Evolutionary conservation across 2,113 vertebrate species (phyloP), one percentile per base, ranked within the genome.

Genomic region (Myrmophylax atrothorax): DNA sequence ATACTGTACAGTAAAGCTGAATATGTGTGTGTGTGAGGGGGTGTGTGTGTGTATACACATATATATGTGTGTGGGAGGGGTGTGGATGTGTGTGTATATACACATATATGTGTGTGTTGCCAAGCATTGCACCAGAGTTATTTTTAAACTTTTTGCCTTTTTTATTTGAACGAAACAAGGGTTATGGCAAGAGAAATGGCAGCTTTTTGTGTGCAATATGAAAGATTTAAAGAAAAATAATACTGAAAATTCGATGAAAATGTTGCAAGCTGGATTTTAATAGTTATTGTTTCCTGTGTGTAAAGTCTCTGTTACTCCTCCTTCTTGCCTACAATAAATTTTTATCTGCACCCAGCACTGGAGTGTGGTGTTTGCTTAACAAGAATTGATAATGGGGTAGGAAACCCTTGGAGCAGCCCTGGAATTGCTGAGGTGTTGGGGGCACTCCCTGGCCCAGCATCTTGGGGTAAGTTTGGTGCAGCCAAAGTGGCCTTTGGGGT

Each of bases 161-260:
- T 38, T 35, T 16, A 60, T 84, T 96, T 86, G 28, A 53, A 86
- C 35, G 33, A 42, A 42, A 67, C n/a, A 24, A 75, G 24, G 64
- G 6, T 52, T 90, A 64, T 56, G 79, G 42, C 46, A 85, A 69
- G 58, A 56, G 42, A 89, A 91, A 82, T 52, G n/a, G 79, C 78
- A 87, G 49, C 20, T 12, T 4, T 70, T 85, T 88, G 42, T 89
- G 81, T 95, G 91, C 89, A 33, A 73, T 4, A 49, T 12, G 40
- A 76, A 79, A 89, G 91, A 50, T 79, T 82, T 70, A 72, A 40
- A 59, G 75, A 68, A 52, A 38, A n/a, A 62, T 1, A 35, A 83
- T 60, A 29, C 24, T 90, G 76, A 42, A 75, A 25, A 70, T 52
- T 64, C 67, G 97, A 90, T 67, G 5, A 44, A 42, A 90, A 58